Evolutionary conservation across 2,888 invertebrate species (phyloP).

Genomic region (Thymelicus sylvestris): DNA sequence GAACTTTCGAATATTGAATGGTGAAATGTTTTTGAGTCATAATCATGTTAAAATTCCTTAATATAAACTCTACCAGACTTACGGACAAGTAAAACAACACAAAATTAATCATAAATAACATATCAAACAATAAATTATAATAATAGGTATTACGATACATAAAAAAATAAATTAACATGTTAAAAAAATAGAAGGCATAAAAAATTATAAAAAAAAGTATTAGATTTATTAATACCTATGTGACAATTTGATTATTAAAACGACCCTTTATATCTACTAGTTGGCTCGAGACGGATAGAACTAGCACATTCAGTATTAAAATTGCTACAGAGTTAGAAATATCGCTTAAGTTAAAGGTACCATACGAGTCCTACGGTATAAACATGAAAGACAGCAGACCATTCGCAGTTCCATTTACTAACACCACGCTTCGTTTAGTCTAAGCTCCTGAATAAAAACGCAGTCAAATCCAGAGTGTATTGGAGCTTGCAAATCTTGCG

Average conservation of each 20-base stretch:
- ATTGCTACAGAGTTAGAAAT: constrained; percentile 71
- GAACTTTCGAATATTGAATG: constrained; percentile 3
- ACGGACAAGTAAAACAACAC: no score
- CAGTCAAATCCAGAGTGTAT: constrained; percentile 27
- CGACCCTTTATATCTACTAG: constrained; percentile 64
- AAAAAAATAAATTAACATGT: no score
- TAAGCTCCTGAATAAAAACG: constrained; percentile 39
- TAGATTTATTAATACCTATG: background rate
- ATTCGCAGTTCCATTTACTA: constrained; percentile 45
- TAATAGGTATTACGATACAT: no score
- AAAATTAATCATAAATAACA: no score
- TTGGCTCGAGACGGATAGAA: constrained; percentile 71
- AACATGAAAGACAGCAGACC: constrained; percentile 30
- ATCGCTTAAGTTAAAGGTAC: constrained; percentile 60
- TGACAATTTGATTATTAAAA: constrained; percentile 41
- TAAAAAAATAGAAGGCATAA: background rate
- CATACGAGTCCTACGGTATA: constrained; percentile 58
- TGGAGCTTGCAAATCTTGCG: constrained; percentile 12
- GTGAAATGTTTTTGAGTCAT: no score
- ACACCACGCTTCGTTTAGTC: constrained; percentile 40
- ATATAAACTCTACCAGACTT: no score
- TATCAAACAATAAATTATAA: no score
- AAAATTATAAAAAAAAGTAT: background rate
- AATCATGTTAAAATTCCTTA: no score
- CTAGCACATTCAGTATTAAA: constrained; percentile 75